Evolutionary conservation across 2,888 invertebrate species (phyloP).

Genomic region (Harpalus rubripes): DNA sequence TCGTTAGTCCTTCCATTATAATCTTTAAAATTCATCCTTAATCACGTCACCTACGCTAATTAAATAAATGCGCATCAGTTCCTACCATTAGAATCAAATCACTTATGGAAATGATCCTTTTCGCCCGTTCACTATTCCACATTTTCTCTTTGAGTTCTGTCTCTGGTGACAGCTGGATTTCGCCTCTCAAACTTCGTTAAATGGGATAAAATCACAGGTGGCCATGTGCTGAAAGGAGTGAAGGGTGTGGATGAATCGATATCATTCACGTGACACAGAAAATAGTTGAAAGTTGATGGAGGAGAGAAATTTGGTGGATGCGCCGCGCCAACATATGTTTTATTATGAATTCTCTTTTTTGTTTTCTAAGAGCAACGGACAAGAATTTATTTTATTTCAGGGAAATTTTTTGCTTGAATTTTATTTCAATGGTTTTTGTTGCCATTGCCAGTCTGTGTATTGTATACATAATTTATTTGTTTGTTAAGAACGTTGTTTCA

Average conservation of each 20-base stretch:
- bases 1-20: not conserved
- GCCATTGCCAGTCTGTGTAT: too few relatives aligned
- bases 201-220: conserved; percentile 44
- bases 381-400: not conserved
- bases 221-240: not conserved
- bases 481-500: too few relatives aligned
- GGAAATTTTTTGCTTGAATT: not conserved
- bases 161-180: conserved; percentile 29
- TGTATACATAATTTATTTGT: too few relatives aligned
- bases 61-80: not conserved
- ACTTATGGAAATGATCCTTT: not conserved
- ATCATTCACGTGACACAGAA: not conserved
- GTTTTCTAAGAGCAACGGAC: not conserved
- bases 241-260: not conserved
- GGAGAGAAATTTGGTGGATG: not conserved
- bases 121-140: conserved; percentile 4
- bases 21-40: not conserved
- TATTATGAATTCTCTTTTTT: not conserved
- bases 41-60: not conserved
- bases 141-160: not conserved
- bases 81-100: not conserved
- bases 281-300: not conserved
- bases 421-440: too few relatives aligned
- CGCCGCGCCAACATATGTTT: not conserved
- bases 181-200: conserved; percentile 30